These are phyloP conservation scores for Paramormyrops kingsleyae DNA, from an alignment of 2,113 vertebrate genomes.

Conservation along the genomic window DNA sequence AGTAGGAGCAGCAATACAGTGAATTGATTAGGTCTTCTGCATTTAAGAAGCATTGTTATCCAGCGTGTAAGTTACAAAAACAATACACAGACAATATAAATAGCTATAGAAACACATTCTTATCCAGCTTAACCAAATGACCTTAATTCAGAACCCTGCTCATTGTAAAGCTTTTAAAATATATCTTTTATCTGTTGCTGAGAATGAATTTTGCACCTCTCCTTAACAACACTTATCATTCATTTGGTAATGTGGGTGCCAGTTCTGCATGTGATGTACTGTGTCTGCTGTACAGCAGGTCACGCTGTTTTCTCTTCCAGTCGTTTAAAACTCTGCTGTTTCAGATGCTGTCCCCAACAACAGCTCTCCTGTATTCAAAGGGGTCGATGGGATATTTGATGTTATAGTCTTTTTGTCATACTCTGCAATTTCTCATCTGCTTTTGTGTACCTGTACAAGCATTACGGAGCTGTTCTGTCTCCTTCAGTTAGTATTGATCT, in stretches of 20 bases:
- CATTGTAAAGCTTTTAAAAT: not conserved
- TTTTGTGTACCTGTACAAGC: not conserved
- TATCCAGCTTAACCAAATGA: not conserved
- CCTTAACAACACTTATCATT: not conserved
- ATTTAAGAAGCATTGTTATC: not conserved
- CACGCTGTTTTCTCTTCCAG: not conserved
- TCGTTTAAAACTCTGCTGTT: not conserved
- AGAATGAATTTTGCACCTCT: not conserved
- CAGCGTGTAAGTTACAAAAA: not conserved
- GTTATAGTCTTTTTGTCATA: not conserved
- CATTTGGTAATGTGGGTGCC: not conserved
- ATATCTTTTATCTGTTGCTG: not conserved
- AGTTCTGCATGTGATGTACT: not conserved
- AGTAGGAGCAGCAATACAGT: not conserved
- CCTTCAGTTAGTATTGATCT: not conserved
- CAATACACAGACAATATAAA: not conserved
- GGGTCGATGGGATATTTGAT: not conserved
- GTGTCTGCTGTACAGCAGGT: not conserved
- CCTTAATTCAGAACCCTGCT: not conserved
- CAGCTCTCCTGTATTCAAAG: not conserved
- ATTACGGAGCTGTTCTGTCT: not conserved
- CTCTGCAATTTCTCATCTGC: not conserved
- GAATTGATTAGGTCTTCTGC: not conserved
- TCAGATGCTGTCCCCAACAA: not conserved
- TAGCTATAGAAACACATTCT: not conserved